Conservation (phyloP, 2,113 vertebrate genomes). For the Urocitellus parryii region DNA sequence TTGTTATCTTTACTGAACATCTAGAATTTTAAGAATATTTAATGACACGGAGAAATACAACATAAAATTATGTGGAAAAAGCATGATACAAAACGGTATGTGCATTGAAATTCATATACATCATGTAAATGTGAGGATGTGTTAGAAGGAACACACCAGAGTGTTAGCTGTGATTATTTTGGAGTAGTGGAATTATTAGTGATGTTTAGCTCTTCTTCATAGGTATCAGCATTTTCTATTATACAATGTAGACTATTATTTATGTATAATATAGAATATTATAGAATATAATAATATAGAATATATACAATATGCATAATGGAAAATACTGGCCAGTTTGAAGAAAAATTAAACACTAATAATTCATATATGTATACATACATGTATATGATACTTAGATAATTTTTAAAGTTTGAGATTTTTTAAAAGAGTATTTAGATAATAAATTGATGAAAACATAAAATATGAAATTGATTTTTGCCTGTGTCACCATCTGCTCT, state of each 20-base stretch:
- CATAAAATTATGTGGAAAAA: constrained; percentile 1
- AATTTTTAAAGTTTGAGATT: background rate
- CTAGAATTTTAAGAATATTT: background rate
- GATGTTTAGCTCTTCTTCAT: background rate
- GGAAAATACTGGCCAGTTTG: too few species aligned
- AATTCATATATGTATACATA: background rate
- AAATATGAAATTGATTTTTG: background rate
- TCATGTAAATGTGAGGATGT: background rate
- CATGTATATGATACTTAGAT: background rate
- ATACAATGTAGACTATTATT: background rate
- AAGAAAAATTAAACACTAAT: too few species aligned
- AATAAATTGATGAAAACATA: background rate
- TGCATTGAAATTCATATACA: background rate
- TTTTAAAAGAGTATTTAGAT: background rate
- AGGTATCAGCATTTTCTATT: background rate
- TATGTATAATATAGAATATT: too few species aligned
- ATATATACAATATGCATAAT: too few species aligned
- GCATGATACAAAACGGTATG: background rate
- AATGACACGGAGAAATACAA: background rate
- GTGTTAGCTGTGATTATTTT: background rate
- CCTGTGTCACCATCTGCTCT: background rate
- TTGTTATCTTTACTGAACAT: background rate
- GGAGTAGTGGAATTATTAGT: background rate
- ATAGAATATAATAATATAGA: too few species aligned
- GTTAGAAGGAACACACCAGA: background rate